Evolutionary conservation across 2,797 vertebrate genomes (phyloP), one percentile per base, ranked within the genome.

Genomic region (Sebastes minor): DNA sequence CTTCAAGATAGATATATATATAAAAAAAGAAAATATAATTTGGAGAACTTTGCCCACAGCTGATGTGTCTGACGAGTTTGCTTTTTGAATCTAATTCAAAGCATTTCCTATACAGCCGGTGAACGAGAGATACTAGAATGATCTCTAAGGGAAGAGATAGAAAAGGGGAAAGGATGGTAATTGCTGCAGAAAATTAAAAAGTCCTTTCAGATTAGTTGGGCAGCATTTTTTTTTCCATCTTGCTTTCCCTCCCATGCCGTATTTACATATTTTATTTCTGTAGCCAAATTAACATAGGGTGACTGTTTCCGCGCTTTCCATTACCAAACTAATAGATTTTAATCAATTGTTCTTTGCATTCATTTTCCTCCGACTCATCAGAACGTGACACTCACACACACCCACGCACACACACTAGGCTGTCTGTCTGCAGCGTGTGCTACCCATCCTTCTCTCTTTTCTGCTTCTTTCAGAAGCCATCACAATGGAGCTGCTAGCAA

Each of bases 271-370:
- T 93, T 89, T 81, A 90, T 91, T 93, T 91, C 83, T 86, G 86
- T 82, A 85, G 78, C 46, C 76, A 86, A 89, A 92, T 93, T 88
- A 94, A 90, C 90, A 90, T 70, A 81, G 73, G 78, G 74, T 70
- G 82, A 90, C 85, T 89, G 74, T 80, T 82, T 78, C 73, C 14
- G 16, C 32, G 72, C 76, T 91, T 90, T 93, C 87, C 89, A 92
- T 92, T 88, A 90, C 74, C 65, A 83, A 86, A 90, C 85, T 88
- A 92, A 94, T 89, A 91, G 87, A 92, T 94, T 91, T 88, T 55
- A 93, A 94, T 93, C 89, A 93, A 87, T 93, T 94, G 91, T 91
- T 94, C 87, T 93, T 90, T 92, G 89, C 86, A 83, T 90, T 88
- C 70, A 92, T 95, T 94, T 92, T 71, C 78, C 88, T 84, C 77